Conservation (phyloP, 2,888 invertebrate genomes). For the Hybos culiciformis region DNA sequence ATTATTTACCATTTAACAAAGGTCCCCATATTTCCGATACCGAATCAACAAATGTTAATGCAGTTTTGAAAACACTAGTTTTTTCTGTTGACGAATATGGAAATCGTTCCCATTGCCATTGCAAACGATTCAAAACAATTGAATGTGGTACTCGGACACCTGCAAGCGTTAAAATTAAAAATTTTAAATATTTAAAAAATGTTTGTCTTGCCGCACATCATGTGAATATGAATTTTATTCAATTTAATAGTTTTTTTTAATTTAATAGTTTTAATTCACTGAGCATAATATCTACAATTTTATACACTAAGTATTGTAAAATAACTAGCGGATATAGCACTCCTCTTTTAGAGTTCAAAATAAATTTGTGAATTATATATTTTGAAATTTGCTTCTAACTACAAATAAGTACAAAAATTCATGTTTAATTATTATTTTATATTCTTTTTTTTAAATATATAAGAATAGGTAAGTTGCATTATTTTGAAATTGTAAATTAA, state of each 20-base stretch:
- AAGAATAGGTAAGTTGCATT: too few relatives aligned
- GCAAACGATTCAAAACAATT: slow-evolving; percentile 65
- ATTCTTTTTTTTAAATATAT: too few relatives aligned
- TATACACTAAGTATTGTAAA: too few relatives aligned
- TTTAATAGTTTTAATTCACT: too few relatives aligned
- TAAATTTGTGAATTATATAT: too few relatives aligned
- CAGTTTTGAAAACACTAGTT: slow-evolving; percentile 76
- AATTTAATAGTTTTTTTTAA: background rate
- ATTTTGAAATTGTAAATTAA: too few relatives aligned
- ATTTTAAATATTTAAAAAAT: background rate
- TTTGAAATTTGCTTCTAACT: too few relatives aligned
- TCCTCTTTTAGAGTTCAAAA: too few relatives aligned
- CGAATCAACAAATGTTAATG: slow-evolving; percentile 82
- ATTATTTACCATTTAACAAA: slow-evolving; percentile 47
- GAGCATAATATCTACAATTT: too few relatives aligned
- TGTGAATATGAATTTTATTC: background rate
- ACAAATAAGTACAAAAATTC: too few relatives aligned
- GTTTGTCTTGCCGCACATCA: background rate
- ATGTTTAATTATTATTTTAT: too few relatives aligned
- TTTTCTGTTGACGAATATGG: slow-evolving; percentile 55
- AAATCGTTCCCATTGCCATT: slow-evolving; percentile 77
- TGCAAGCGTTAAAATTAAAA: slow-evolving; percentile 24
- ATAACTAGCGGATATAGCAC: too few relatives aligned
- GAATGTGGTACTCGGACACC: slow-evolving; percentile 68
- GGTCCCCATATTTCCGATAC: slow-evolving; percentile 82